phyloP scores from a whole-genome alignment of 2,797 vertebrate species.

The Hydrolagus colliei region DNA sequence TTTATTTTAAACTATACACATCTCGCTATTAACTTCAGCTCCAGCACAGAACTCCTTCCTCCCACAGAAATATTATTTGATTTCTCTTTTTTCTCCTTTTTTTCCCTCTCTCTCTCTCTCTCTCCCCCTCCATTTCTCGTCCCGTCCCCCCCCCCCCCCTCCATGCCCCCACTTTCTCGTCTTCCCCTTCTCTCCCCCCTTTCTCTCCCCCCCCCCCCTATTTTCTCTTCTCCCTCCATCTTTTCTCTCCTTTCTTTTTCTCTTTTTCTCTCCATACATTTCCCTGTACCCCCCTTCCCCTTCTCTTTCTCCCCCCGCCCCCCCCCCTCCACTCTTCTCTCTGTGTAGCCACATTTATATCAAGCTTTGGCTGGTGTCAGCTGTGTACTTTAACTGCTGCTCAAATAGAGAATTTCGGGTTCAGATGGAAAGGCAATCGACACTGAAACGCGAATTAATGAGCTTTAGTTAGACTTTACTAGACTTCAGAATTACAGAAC shows the following conservation, averaged over 20 bases:
- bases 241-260: too few relatives aligned
- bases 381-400: not conserved
- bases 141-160: too few relatives aligned
- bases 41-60: too few relatives aligned
- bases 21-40: not conserved
- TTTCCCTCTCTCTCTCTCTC: not conserved
- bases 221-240: too few relatives aligned
- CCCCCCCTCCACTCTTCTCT: too few relatives aligned
- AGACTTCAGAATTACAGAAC: too few relatives aligned
- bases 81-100: not conserved
- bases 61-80: too few relatives aligned
- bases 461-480: not conserved
- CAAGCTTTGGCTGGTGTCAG: not conserved
- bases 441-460: not conserved
- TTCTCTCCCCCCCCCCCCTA: too few relatives aligned
- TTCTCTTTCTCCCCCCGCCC: too few relatives aligned
- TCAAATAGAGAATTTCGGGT: conserved; percentile 6
- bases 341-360: not conserved
- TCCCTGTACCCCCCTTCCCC: too few relatives aligned
- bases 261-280: too few relatives aligned
- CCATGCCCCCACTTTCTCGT: not conserved
- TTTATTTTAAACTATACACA: not conserved
- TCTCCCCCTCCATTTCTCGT: not conserved
- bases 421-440: not conserved
- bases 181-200: not conserved